Evolutionary conservation across 1,140 invertebrate genomes (phyloP).

Genomic region (Achatina immaculata): DNA sequence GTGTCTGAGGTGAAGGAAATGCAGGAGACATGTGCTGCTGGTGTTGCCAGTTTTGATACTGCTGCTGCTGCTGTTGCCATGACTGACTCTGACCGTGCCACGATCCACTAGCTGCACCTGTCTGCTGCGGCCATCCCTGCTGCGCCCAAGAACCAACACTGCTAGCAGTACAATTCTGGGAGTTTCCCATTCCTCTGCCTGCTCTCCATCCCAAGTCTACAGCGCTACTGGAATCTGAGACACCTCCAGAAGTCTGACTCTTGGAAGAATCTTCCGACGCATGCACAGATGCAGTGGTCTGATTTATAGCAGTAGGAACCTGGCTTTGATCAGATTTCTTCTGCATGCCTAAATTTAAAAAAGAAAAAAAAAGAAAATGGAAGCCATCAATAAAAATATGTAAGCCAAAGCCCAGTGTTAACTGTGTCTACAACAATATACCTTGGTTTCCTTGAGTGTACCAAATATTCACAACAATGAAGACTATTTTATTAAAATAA

Average conservation of each 20-base stretch:
- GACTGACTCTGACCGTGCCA: not conserved
- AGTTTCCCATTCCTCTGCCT: not conserved
- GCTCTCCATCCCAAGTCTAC: not conserved
- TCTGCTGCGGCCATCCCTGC: not conserved
- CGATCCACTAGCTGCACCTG: too few relatives aligned
- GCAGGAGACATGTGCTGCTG: conserved; percentile 22
- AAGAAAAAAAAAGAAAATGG: too few relatives aligned
- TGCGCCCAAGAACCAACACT: not conserved
- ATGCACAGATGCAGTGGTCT: not conserved
- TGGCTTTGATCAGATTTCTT: not conserved
- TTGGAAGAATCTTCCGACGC: not conserved
- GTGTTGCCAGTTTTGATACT: conserved; percentile 12
- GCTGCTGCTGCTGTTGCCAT: conserved; percentile 16
- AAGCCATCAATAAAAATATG: too few relatives aligned
- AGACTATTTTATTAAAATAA: too few relatives aligned
- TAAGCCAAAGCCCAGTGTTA: too few relatives aligned
- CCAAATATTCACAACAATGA: too few relatives aligned
- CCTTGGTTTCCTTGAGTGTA: too few relatives aligned
- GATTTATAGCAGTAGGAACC: not conserved
- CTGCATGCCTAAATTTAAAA: not conserved
- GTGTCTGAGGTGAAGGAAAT: conserved; percentile 4
- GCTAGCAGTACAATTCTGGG: not conserved
- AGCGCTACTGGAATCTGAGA: not conserved
- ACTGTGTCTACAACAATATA: too few relatives aligned
- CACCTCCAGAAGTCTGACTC: not conserved